Percentiles rank a stretch among this genome's conserved stretches.
These are phyloP conservation scores for Deilephila elpenor DNA, from an alignment of 2,888 invertebrate genomes.

Conservation along the genomic window DNA sequence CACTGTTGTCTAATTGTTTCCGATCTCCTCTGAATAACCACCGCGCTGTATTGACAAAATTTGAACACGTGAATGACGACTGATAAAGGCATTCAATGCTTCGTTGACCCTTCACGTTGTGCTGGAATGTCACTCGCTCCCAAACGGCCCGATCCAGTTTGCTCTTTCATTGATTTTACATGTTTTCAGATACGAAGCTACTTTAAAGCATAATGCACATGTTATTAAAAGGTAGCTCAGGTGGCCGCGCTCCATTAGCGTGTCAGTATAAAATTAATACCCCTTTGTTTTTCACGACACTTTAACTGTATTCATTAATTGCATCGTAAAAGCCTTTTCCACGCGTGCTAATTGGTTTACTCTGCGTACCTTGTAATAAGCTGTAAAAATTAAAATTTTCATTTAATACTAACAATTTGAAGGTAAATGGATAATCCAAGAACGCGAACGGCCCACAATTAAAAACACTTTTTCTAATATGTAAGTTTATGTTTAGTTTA, in stretches of 20 bases:
- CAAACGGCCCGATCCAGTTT: slow-evolving; percentile 32
- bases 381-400: slow-evolving; percentile 52
- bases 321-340: slow-evolving; percentile 68
- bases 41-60: slow-evolving; percentile 75
- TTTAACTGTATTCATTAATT: slow-evolving; percentile 67
- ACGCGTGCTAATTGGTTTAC: slow-evolving; percentile 65
- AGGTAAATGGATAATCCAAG: neutral
- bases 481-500: too few species aligned
- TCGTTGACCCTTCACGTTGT: slow-evolving; percentile 50
- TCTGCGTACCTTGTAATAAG: slow-evolving; percentile 55
- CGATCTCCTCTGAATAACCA: slow-evolving; percentile 80
- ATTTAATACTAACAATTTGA: slow-evolving; percentile 31
- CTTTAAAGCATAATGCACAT: slow-evolving; percentile 43
- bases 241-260: slow-evolving; percentile 63
- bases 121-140: slow-evolving; percentile 34
- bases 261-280: slow-evolving; percentile 73
- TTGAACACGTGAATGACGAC: slow-evolving; percentile 73
- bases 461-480: too few species aligned
- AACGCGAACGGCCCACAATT: neutral
- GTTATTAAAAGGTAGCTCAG: slow-evolving; percentile 50
- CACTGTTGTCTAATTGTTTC: slow-evolving; percentile 83
- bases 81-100: slow-evolving; percentile 63
- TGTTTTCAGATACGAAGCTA: neutral
- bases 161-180: neutral
- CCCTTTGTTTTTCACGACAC: slow-evolving; percentile 68